Evolutionary conservation across 2,888 invertebrate genomes (phyloP).

Genomic region (Noctua pronuba): DNA sequence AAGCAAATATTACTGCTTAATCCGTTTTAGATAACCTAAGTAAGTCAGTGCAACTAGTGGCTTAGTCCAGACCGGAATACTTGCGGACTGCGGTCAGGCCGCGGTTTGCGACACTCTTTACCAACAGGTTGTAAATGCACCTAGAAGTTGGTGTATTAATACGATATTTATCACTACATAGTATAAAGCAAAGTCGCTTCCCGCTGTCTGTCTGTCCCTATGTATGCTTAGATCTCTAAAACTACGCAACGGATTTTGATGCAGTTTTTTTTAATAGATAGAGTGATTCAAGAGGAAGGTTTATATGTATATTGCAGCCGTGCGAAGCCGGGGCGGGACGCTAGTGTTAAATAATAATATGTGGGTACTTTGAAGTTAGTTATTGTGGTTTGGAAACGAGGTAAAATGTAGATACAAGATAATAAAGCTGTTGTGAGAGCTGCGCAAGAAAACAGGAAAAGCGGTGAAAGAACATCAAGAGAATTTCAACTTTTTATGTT

Average conservation of each 20-base stretch:
- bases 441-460: not conserved
- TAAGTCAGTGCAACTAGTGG: slow-evolving; percentile 60
- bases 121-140: slow-evolving; percentile 63
- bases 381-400: slow-evolving; percentile 28
- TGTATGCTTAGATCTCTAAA: too few species aligned
- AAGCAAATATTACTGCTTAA: slow-evolving; percentile 60
- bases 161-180: slow-evolving; percentile 32
- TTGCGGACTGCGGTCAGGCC: slow-evolving; percentile 60
- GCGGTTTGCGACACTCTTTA: slow-evolving; percentile 63
- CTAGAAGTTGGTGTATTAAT: slow-evolving; percentile 45
- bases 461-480: not conserved
- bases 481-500: not conserved
- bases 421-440: not conserved
- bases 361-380: slow-evolving; percentile 19
- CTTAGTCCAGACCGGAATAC: slow-evolving; percentile 54
- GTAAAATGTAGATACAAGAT: not conserved
- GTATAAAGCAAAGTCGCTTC: too few species aligned
- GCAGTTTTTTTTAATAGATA: too few species aligned
- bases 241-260: too few species aligned
- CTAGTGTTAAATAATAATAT: slow-evolving; percentile 19
- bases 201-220: too few species aligned
- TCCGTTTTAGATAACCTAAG: slow-evolving; percentile 55
- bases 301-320: too few species aligned
- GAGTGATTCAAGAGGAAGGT: too few species aligned
- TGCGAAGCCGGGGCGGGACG: too few species aligned